phyloP scores from a whole-genome alignment of 1,140 invertebrate species.

The Bilobella aurantiaca region DNA sequence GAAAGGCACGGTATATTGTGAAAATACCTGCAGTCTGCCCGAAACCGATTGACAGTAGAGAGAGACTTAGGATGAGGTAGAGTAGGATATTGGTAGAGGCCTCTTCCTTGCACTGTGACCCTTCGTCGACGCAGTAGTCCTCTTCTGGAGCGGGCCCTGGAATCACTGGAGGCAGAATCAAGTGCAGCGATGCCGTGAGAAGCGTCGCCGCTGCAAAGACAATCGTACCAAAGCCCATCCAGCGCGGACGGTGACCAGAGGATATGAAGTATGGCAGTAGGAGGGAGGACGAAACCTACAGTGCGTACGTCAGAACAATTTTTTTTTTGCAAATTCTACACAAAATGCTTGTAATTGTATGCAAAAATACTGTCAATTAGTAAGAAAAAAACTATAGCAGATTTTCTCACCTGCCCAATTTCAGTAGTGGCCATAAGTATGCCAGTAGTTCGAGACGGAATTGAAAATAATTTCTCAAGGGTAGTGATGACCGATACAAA shows the following conservation, averaged over 20 bases:
- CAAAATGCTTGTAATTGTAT: no score
- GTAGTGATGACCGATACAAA: conserved; percentile 94
- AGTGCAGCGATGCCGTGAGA: conserved; percentile 30
- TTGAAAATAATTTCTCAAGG: conserved; percentile 90
- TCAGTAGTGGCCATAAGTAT: conserved; percentile 87
- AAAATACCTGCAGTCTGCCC: conserved; percentile 69
- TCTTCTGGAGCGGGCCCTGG: background rate
- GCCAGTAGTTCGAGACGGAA: conserved; percentile 87
- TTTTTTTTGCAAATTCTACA: no score
- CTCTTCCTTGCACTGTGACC: background rate
- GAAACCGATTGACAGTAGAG: conserved; percentile 77
- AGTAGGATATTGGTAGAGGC: conserved; percentile 3
- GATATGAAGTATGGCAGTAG: conserved; percentile 87
- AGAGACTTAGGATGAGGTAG: conserved; percentile 64
- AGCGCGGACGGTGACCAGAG: conserved; percentile 66
- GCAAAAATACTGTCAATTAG: no score
- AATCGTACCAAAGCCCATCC: conserved; percentile 28
- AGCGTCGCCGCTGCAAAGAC: conserved; percentile 31
- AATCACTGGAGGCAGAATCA: conserved; percentile 22
- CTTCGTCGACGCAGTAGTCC: background rate
- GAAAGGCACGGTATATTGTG: conserved; percentile 45
- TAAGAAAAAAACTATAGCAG: no score
- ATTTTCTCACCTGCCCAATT: conserved; percentile 84
- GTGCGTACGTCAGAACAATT: background rate
- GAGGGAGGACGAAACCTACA: conserved; percentile 54